Evolutionary conservation across 1,140 invertebrate genomes (phyloP), one percentile per base, ranked within the genome.

Genomic region (Diachasma alloeum): DNA sequence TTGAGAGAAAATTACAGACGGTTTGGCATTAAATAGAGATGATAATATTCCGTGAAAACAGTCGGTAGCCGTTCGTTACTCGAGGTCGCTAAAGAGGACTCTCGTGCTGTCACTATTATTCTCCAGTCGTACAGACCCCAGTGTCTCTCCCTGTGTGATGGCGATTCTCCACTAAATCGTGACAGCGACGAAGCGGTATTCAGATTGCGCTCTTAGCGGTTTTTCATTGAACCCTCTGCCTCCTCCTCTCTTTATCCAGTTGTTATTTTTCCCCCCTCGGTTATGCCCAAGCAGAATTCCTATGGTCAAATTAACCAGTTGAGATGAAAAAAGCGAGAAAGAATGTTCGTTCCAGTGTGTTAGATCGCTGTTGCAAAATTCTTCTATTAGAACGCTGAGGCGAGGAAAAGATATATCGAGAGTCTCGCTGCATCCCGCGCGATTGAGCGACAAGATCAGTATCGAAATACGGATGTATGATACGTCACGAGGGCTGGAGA

Each of bases 161-260:
- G 67, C 11, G 82, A 70, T 8, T 63, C 22, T 46, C 53, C 63
- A 73, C 76, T 80, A 80, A 84, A 89, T 89, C 88, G 88, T 90
- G 88, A 89, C 87, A 26, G 84, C 84, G 79, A 83, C 84, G 66
- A 85, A 90, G 87, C 88, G 88, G 88, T 89, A 90, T 89, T 90
- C 86, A 87, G 87, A 90, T 90, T 90, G 88, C 88, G 80, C 88
- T 89, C 86, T 90, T 89, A 90, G 88, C 88, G 88, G 88, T 90
- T 90, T 42, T 90, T 75, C 83, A 77, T 83, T 48, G n/a, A 89
- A 75, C 83, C 84, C 87, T 90, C 87, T 87, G 83, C 68, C 78
- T 66, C 71, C 42, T 42, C 66, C 19, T 48, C 44, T 13, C 19
- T 10, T 26, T 42, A 42, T 42, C 39, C 39, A 42, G 39, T 42